Base-by-base conservation (phyloP, 2,888 invertebrate species). In the Cephus runcator region DNA sequence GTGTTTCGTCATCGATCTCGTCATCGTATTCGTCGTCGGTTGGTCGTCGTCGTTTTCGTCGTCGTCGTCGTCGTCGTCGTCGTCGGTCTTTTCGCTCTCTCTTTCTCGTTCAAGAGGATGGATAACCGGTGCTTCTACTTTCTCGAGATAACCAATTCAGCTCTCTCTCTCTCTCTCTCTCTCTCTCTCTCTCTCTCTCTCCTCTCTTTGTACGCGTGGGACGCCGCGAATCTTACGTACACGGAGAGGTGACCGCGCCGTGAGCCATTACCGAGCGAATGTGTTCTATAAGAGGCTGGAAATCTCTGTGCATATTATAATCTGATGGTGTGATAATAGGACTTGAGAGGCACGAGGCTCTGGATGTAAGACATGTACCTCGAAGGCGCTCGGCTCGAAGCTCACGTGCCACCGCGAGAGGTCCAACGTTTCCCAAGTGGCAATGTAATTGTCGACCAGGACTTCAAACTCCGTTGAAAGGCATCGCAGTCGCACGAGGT, bases 271-370 rank as follows among this genome's bases (percentile, higher is more conserved):
- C 40, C 40, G 40, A 40, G 40, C 40, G 40, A 40, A 40, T 40
- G 23, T 40, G 40, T 40, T 40, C 40, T 40, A 23, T 40, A 40
- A 40, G 40, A 40, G 40, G 40, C 40, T 69, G 30, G 30, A 56
- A 56, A 34, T 56, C 3, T 73, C 78, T 80, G 83, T 83, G 77
- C 85, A 81, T 84, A 84, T 87, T 86, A 82, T 87, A 87, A 87
- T 87, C 80, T 86, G 83, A 85, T 87, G 81, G 40, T 87, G 83
- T 87, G 84, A 87, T 87, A 84, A 84, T 87, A 87, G 87, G 87
- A 87, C 80, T 40, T 40, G 78, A 84, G 84, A 83, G 84, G 78
- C 36, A 75, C 80, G 77, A 79, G 81, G 40, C 40, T 83, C 40
- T 82, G 84, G 85, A 40, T 23, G 40, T 40, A 40, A 40, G 40